phyloP scores from a whole-genome alignment of 2,113 vertebrate species.

The Lucifuga dentata region DNA sequence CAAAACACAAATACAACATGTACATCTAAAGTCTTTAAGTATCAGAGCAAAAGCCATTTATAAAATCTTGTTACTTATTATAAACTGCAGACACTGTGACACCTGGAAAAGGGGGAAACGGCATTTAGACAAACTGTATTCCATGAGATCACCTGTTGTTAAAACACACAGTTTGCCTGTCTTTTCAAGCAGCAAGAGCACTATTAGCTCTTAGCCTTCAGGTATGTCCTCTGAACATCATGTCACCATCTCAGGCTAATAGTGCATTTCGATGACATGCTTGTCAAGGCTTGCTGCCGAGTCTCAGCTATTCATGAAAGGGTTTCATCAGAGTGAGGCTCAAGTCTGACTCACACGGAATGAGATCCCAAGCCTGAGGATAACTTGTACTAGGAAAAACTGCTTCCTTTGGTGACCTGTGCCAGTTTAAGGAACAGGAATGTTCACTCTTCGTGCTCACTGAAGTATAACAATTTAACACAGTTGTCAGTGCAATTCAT shows the following conservation, averaged over 20 bases:
- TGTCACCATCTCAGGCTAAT: slow-evolving; percentile 63
- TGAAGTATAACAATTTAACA: slow-evolving; percentile 42
- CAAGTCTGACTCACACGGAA: slow-evolving; percentile 63
- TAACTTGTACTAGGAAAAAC: slow-evolving; percentile 44
- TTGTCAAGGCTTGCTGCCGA: slow-evolving; percentile 76
- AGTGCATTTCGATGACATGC: slow-evolving; percentile 63
- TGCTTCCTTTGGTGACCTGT: slow-evolving; percentile 54
- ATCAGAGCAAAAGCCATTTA: too few relatives aligned
- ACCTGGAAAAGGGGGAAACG: slow-evolving; percentile 11
- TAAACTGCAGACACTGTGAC: slow-evolving; percentile 9
- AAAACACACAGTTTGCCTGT: slow-evolving; percentile 47
- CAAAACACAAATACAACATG: too few relatives aligned
- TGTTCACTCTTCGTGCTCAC: slow-evolving; percentile 47
- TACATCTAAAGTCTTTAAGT: neutral
- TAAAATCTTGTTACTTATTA: neutral
- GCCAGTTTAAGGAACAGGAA: slow-evolving; percentile 44
- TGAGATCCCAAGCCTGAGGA: slow-evolving; percentile 53
- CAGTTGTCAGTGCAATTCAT: slow-evolving; percentile 47
- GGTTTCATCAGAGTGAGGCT: slow-evolving; percentile 55
- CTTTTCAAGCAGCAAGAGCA: slow-evolving; percentile 56
- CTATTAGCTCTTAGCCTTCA: slow-evolving; percentile 62
- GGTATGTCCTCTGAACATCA: slow-evolving; percentile 62
- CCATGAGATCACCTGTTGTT: slow-evolving; percentile 58
- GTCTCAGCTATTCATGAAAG: slow-evolving; percentile 58
- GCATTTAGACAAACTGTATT: slow-evolving; percentile 23